Conservation (phyloP, 2,797 vertebrate genomes). For the Anguilla pacifica region DNA sequence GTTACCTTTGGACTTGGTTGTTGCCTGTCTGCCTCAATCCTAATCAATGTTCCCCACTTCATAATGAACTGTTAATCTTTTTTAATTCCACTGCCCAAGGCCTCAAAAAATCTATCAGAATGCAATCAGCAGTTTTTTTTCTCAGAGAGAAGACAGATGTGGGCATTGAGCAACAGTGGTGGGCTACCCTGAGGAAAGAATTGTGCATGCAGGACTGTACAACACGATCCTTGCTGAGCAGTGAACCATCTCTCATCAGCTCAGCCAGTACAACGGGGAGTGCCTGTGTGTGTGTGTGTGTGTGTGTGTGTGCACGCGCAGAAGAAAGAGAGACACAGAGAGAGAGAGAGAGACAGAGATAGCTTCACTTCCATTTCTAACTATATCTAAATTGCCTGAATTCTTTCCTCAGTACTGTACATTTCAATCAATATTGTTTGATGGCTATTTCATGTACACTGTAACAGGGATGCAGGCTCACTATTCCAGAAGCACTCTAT, state of each 20-base stretch:
- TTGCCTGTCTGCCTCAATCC: conserved; percentile 69
- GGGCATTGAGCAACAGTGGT: conserved; percentile 43
- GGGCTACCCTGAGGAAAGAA: conserved; percentile 63
- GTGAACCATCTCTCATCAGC: conserved; percentile 77
- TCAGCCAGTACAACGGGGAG: conserved; percentile 70
- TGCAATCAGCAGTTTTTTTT: conserved; percentile 68
- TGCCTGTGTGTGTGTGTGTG: too few species aligned
- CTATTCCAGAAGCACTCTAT: neutral
- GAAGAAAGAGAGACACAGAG: neutral
- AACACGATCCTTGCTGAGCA: conserved; percentile 67
- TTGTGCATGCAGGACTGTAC: conserved; percentile 65
- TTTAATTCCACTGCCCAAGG: conserved; percentile 76
- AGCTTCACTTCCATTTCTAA: neutral
- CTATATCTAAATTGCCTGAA: neutral
- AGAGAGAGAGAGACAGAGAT: neutral
- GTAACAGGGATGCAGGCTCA: neutral
- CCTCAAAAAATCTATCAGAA: conserved; percentile 78
- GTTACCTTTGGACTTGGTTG: conserved; percentile 73
- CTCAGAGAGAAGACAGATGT: conserved; percentile 25
- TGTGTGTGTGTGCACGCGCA: conserved; percentile 33
- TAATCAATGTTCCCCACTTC: conserved; percentile 73
- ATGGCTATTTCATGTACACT: neutral
- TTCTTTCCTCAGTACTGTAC: neutral
- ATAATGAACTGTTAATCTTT: conserved; percentile 81
- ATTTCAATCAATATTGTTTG: neutral